phyloP scores from a whole-genome alignment of 1,140 invertebrate genomes.

The Drosophila trapezifrons region DNA sequence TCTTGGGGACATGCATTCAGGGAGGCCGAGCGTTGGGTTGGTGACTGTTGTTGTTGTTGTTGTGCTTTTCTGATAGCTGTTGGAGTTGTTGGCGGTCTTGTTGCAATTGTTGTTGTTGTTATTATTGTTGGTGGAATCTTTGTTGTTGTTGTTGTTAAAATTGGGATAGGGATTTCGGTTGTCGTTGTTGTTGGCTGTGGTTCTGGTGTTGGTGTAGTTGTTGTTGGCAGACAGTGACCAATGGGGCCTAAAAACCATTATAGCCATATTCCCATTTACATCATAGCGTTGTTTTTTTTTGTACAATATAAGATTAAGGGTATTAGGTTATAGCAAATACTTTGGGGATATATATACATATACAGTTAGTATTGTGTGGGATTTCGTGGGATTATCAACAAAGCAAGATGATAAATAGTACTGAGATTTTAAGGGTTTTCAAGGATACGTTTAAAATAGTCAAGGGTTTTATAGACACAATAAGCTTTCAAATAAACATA shows the following conservation, averaged over 20 bases:
- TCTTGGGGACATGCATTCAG: conserved; percentile 83
- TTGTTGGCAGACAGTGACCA: conserved; percentile 80
- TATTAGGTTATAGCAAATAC: conserved; percentile 30
- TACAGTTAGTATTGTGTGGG: conserved; percentile 18
- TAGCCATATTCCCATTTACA: conserved; percentile 44
- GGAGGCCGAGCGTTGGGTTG: conserved; percentile 72
- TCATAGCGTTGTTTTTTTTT: conserved; percentile 15
- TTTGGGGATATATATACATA: conserved; percentile 1
- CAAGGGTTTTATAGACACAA: no score
- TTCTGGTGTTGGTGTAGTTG: conserved; percentile 73
- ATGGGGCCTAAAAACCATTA: conserved; percentile 68
- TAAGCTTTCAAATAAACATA: no score
- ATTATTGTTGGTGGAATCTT: conserved; percentile 58
- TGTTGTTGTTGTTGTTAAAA: conserved; percentile 62
- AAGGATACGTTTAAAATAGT: no score
- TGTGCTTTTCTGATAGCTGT: conserved; percentile 42
- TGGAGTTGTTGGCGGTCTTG: conserved; percentile 48
- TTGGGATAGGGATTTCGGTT: conserved; percentile 49
- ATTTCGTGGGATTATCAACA: conserved; percentile 6
- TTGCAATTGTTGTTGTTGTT: conserved; percentile 40
- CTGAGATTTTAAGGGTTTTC: no score
- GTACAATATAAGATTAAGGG: conserved; percentile 38
- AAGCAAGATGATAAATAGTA: conserved; percentile 2
- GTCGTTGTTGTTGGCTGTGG: conserved; percentile 53
- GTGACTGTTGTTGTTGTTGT: conserved; percentile 55